Evolutionary conservation across 2,888 invertebrate genomes (phyloP).

Genomic region (Limnephilus rhombicus): DNA sequence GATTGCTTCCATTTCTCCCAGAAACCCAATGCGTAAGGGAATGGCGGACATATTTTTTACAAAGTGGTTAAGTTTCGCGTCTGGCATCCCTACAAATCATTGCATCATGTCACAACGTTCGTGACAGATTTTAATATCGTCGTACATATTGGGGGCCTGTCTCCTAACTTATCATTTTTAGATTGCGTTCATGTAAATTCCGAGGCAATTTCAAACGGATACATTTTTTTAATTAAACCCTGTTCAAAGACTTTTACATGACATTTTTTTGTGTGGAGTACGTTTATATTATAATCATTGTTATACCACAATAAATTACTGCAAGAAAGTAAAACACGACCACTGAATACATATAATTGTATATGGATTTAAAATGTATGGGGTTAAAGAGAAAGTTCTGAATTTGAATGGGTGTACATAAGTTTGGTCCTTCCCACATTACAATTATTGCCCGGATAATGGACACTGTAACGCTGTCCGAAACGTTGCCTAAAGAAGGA

Average conservation of each 20-base stretch:
- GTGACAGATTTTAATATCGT: conserved; percentile 5
- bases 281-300: no score
- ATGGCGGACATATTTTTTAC: neutral
- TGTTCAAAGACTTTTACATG: neutral
- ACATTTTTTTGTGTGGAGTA: neutral
- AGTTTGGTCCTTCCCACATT: no score
- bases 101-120: neutral
- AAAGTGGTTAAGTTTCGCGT: neutral
- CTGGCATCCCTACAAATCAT: neutral
- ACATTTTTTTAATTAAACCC: neutral
- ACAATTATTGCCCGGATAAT: no score
- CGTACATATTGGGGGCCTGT: neutral
- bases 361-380: no score
- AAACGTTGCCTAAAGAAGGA: no score
- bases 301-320: no score
- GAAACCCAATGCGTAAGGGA: neutral
- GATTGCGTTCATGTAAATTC: conserved; percentile 2
- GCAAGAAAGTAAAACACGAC: no score
- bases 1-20: neutral
- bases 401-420: no score
- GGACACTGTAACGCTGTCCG: no score
- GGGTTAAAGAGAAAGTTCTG: no score
- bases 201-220: neutral
- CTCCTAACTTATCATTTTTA: neutral
- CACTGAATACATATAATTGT: no score